Evolutionary conservation across 2,113 vertebrate species (phyloP), one percentile per base, ranked within the genome.

Genomic region (Salvelinus namaycush): DNA sequence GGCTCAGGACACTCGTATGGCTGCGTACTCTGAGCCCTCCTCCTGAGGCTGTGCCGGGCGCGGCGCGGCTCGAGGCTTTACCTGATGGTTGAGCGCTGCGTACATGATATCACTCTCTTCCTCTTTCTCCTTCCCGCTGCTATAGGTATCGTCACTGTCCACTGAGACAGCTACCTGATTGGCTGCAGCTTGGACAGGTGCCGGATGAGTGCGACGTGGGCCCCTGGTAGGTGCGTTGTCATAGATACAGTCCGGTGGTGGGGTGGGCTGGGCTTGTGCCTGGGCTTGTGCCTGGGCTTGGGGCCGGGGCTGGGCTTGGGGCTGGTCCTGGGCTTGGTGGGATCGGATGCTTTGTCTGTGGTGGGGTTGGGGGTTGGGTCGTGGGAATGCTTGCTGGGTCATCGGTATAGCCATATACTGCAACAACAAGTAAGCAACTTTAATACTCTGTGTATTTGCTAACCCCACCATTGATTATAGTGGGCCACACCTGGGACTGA

Each of bases 1-100:
- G 70, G 48, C 22, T 83, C 70, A 85, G 26, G 18, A 20, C 54
- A 91, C 8, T 1, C 86, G 81, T 49, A 94, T 90, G 3, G 88
- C 88, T 0, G 93, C 90, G 2, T 94, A 94, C 77, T 92, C 92
- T 3, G 91, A 89, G 0, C 6, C 31, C n/a, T 90, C 87, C 26
- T 91, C 83, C 12, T 1, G 4, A 0, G 3, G 78, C 70, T 71
- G 34, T 68, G 5, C 24, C 0, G 76, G 73, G 57, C 67, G 76
- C 22, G 68, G 14, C 5, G 74, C 60, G 0, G 71, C 29, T 3
- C 34, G 49, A 0, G 73, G 7, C 0, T 34, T 12, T 2, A 18
- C 20, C 39, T 80, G 44, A 57, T 92, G 91, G 83, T 93, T 90
- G 13, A 90, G 85, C 2, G 92, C 73, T 1, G 87, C 90, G 3